A percentile compares a stretch with the other conserved stretches of the same genome.
phyloP scores from a whole-genome alignment of 2,113 vertebrate genomes.

The Callithrix jacchus region DNA sequence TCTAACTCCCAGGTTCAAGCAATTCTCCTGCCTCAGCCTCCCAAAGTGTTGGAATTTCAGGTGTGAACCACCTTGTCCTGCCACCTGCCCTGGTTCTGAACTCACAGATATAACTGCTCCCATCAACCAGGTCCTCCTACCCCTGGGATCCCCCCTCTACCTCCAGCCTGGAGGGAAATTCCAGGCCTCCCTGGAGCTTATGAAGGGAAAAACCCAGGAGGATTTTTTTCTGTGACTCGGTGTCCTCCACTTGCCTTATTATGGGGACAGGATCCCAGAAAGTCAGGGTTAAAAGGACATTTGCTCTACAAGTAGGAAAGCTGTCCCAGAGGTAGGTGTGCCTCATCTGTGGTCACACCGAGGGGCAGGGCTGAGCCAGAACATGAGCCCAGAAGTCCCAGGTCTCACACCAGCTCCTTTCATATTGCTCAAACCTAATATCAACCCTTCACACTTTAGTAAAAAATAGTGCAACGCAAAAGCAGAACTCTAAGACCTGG shows the following conservation, averaged over 20 bases:
- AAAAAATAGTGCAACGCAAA: neutral
- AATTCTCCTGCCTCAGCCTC: no score
- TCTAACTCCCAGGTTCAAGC: no score
- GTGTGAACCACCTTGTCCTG: neutral
- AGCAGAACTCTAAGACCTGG: neutral
- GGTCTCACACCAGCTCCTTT: neutral
- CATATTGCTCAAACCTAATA: neutral
- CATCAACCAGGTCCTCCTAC: neutral
- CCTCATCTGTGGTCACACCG: neutral
- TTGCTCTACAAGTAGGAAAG: neutral
- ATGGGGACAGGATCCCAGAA: neutral
- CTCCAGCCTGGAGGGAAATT: neutral
- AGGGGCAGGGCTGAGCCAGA: neutral
- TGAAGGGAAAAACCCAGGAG: neutral
- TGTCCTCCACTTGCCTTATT: neutral
- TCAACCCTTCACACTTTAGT: neutral
- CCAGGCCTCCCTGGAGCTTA: neutral
- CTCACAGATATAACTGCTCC: neutral
- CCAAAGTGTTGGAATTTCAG: no score
- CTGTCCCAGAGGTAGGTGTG: neutral
- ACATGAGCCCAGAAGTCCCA: neutral
- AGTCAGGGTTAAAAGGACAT: neutral
- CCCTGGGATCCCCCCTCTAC: fast-evolving
- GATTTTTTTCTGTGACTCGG: neutral
- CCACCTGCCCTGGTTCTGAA: neutral